phyloP scores from a whole-genome alignment of 1,140 invertebrate genomes.

The Bombus cullumanus region DNA sequence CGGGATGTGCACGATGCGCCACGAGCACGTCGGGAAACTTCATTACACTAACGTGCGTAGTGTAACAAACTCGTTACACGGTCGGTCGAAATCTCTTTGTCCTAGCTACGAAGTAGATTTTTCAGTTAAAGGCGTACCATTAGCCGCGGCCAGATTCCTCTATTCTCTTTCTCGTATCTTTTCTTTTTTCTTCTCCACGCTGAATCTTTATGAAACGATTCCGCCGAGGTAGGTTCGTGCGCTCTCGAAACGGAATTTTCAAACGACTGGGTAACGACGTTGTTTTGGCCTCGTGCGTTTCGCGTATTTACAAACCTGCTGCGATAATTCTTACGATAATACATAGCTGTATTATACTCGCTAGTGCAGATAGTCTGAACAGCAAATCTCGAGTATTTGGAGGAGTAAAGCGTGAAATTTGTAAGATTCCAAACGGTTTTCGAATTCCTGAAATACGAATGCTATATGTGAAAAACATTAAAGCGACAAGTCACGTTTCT shows the following conservation, averaged over 20 bases:
- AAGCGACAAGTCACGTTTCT: too few relatives aligned
- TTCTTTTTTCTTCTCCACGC: background rate
- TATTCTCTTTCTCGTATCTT: background rate
- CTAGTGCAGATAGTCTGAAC: background rate
- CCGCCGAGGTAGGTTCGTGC: background rate
- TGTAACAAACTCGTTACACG: constrained; percentile 43
- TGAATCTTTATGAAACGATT: background rate
- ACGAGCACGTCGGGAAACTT: constrained; percentile 19
- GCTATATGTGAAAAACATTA: too few relatives aligned
- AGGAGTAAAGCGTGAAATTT: background rate
- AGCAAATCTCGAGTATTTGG: background rate
- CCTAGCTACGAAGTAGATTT: constrained; percentile 4
- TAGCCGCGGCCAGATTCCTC: background rate
- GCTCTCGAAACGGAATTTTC: background rate
- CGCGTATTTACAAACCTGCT: background rate
- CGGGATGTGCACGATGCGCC: background rate
- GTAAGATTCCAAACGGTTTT: background rate
- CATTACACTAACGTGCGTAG: constrained; percentile 34
- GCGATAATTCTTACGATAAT: background rate
- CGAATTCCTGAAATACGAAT: background rate
- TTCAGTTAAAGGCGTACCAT: constrained; percentile 23
- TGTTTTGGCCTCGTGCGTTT: background rate
- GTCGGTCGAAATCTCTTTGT: constrained; percentile 10
- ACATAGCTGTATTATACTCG: background rate
- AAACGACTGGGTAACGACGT: background rate